phyloP scores from a whole-genome alignment of 2,888 invertebrate genomes.

The Petrophora chlorosata region DNA sequence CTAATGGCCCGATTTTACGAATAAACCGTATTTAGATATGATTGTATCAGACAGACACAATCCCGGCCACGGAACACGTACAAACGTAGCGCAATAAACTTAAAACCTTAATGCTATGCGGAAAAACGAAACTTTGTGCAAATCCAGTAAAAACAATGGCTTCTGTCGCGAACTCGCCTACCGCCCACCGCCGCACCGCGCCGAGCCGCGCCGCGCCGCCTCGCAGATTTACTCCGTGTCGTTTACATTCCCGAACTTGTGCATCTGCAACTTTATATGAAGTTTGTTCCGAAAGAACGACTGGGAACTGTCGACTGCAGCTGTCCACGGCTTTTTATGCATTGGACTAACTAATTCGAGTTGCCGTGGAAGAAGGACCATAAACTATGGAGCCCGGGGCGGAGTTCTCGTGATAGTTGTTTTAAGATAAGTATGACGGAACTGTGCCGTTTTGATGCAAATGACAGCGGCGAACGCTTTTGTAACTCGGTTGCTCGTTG shows the following conservation, averaged over 20 bases:
- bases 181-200: slow-evolving; percentile 1
- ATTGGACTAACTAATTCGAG: slow-evolving; percentile 4
- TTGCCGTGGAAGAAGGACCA: background rate
- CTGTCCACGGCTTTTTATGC: slow-evolving; percentile 13
- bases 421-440: too few species aligned
- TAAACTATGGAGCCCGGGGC: too few species aligned
- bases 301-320: slow-evolving; percentile 16
- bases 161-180: background rate
- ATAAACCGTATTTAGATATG: background rate
- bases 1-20: too few species aligned
- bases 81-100: slow-evolving; percentile 9
- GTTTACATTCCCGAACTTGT: slow-evolving; percentile 25
- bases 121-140: slow-evolving; percentile 9
- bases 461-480: too few species aligned
- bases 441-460: too few species aligned
- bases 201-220: background rate
- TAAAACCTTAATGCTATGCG: slow-evolving; percentile 12
- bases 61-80: too few species aligned
- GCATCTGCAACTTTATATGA: slow-evolving; percentile 23
- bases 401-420: too few species aligned
- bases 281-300: slow-evolving; percentile 23
- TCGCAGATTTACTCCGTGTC: slow-evolving; percentile 16
- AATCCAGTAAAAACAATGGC: slow-evolving; percentile 15
- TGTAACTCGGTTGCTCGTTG: too few species aligned
- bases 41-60: background rate